Evolutionary conservation across 2,113 vertebrate species (phyloP), one percentile per base, ranked within the genome.

Genomic region (Lophius piscatorius): DNA sequence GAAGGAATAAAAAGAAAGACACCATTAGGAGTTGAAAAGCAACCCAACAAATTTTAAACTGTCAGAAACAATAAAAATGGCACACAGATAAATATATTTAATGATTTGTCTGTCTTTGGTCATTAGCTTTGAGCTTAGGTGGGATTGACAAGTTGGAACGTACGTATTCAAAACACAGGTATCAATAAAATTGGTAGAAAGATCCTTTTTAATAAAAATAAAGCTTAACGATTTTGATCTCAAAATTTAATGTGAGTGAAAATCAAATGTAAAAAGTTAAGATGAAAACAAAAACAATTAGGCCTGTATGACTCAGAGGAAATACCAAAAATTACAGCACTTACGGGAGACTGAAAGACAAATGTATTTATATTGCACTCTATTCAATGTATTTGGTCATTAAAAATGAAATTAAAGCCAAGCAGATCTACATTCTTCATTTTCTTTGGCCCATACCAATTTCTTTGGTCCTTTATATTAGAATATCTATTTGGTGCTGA

Each of bases 371-470:
- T 80, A 86, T 83, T 86, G 86, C 81, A 88, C 74, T 63, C 55
- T 74, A 66, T 20, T 49, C 59, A 71, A 67, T 68, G 66, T 47
- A 70, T 84, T 83, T 85, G 79, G 79, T 81, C 81, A 63, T 74
- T 35, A 45, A 46, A 52, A 78, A 71, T 62, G n/a, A 38, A 60
- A 44, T 6, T 49, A 6, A 31, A 40, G 23, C 20, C 2, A 24
- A 71, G 47, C 41, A 77, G 50, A 44, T 61, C 41, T 52, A 2
- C 17, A 44, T 46, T 23, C 13, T 46, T 3, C 7, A 23, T 67
- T 22, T 65, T 9, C 35, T 62, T 78, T 73, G 55, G 67, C 39
- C 36, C 16, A n/a, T 4, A 16, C 50, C 10, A 8, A 16, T 36
- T 60, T 61, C 54, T 86, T 84, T 77, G 73, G 61, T 69, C 57